These are phyloP conservation scores for Agapornis roseicollis DNA, from an alignment of 2,113 vertebrate genomes.

Conservation along the genomic window DNA sequence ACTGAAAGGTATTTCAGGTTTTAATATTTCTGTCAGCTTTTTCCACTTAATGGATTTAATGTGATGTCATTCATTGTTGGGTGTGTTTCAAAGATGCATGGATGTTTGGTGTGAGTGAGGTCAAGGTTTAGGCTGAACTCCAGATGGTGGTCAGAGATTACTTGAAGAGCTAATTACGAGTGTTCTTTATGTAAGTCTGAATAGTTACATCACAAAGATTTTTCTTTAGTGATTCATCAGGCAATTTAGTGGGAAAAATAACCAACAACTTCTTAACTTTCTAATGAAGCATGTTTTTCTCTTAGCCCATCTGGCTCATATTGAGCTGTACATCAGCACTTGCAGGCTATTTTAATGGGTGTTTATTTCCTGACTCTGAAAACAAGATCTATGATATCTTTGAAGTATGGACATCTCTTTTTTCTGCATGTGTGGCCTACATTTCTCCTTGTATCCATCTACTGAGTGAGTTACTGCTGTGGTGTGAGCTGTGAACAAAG, in stretches of 20 bases:
- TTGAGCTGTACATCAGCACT: background rate
- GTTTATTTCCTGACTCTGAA: background rate
- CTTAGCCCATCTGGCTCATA: background rate
- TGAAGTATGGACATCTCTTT: background rate
- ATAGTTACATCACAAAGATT: conserved; percentile 42
- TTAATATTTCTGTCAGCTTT: background rate
- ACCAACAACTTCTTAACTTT: background rate
- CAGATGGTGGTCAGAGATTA: conserved; percentile 59
- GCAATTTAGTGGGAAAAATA: background rate
- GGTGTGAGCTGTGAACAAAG: background rate
- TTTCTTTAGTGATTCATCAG: background rate
- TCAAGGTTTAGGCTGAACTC: conserved; percentile 17
- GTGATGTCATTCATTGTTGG: background rate
- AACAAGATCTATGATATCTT: background rate
- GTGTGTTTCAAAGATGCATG: background rate
- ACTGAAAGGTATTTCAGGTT: background rate
- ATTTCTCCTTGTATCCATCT: background rate
- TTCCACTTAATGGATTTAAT: background rate
- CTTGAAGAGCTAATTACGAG: background rate
- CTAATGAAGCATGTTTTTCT: background rate
- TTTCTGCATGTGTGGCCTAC: background rate
- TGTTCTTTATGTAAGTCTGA: conserved; percentile 4
- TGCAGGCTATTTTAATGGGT: background rate
- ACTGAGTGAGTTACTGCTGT: rapidly evolving
- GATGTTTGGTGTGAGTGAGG: background rate